Evolutionary conservation across 1,140 invertebrate species (phyloP), one percentile per base, ranked within the genome.

Genomic region (Chlorops oryzae): DNA sequence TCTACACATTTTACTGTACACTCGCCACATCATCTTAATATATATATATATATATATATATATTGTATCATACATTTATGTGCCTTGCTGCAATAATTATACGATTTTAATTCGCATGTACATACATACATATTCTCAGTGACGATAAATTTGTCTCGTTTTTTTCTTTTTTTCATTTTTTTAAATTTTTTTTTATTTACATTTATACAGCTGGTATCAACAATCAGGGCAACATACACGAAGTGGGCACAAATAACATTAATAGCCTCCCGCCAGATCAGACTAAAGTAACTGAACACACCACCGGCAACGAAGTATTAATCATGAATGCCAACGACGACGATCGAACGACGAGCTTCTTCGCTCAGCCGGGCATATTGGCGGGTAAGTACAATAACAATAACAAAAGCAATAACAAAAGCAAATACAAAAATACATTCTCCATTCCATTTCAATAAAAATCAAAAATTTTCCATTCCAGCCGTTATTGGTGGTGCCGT

Each of bases 401-500:
- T 17, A 22, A 3, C 15, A 23, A 38, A 38, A 35, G n/a, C n/a
- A 13, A 38, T 20, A 22, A 32, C 5, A 28, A 38, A 45, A 12
- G 20, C 27, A 22, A 28, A 28, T 25, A 22, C 6, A 18, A 21
- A n/a, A n/a, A n/a, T n/a, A n/a, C n/a, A n/a, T n/a, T n/a, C n/a
- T n/a, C n/a, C n/a, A n/a, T n/a, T n/a, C n/a, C n/a, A n/a, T n/a
- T n/a, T n/a, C 6, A 22, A 18, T 34, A 7, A 6, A 0, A 38
- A 37, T 17, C 15, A 3, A 13, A 23, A 13, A 13, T 22, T 39
- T 45, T 47, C 54, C 57, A 62, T 81, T 84, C 56, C 78, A 98
- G 96, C 94, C 75, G 92, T 98, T 40, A 96, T 98, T 71, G 96
- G 96, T 58, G 96, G 96, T 55, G 93, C 93, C 54, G 94, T 99